phyloP scores from a whole-genome alignment of 2,888 invertebrate genomes.

The Stramonita haemastoma region DNA sequence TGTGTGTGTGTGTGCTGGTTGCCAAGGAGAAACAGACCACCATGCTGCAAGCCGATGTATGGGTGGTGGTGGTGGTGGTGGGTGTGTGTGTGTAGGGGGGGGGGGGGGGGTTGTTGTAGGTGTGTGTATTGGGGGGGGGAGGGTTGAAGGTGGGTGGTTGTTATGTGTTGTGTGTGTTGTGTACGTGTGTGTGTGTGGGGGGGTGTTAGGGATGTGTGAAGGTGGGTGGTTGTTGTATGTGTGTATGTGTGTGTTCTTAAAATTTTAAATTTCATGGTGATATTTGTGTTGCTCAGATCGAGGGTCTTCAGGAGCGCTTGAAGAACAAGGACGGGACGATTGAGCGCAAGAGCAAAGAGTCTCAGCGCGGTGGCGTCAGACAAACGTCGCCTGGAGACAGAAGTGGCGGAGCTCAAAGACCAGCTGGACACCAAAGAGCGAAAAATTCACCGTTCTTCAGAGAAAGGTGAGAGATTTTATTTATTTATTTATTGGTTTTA shows the following conservation, averaged over 20 bases:
- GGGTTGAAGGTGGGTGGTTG: no score
- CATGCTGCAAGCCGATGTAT: constrained; percentile 89
- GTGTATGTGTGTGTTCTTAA: no score
- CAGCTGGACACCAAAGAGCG: constrained; percentile 98
- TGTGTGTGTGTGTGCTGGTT: constrained; percentile 47
- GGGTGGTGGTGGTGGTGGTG: no score
- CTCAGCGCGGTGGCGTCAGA: constrained; percentile 86
- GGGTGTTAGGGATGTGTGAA: no score
- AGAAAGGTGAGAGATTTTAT: constrained; percentile 93
- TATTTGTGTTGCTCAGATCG: constrained; percentile 82
- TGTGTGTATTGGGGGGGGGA: no score
- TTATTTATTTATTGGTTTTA: no score
- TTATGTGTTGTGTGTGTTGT: background rate
- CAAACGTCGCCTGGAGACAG: constrained; percentile 89
- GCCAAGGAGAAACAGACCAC: constrained; percentile 99
- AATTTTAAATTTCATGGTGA: background rate
- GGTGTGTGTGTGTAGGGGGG: background rate
- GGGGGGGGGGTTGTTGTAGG: no score
- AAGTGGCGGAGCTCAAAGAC: constrained; percentile 93
- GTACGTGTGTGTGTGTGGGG: background rate
- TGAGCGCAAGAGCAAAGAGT: constrained; percentile 95
- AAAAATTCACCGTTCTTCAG: constrained; percentile 96
- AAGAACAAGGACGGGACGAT: constrained; percentile 97
- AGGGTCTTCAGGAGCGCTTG: constrained; percentile 88
- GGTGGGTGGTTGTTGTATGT: no score